These are phyloP conservation scores for Drosophila atroscutellata DNA, from an alignment of 2,888 invertebrate species.

Conservation along the genomic window DNA sequence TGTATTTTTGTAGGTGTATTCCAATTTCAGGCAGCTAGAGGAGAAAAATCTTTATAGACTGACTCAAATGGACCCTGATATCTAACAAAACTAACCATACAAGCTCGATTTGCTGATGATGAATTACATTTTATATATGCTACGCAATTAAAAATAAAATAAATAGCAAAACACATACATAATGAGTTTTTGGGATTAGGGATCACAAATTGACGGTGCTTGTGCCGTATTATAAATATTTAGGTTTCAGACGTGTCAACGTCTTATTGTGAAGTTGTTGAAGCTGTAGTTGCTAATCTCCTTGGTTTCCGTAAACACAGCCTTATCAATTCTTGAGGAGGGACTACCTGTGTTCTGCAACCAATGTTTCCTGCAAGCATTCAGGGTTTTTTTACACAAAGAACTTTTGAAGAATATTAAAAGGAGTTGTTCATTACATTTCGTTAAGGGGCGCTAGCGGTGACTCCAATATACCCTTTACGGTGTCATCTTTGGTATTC, in stretches of 20 bases:
- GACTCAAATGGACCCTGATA: not conserved
- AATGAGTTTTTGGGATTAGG: not conserved
- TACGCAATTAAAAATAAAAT: conserved; percentile 7
- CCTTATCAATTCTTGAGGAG: conserved; percentile 89
- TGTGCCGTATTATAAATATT: not conserved
- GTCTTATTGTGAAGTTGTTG: conserved; percentile 86
- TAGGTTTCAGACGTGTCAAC: conserved; percentile 40
- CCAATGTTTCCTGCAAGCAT: conserved; percentile 79
- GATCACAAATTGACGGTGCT: not conserved
- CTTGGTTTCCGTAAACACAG: conserved; percentile 88
- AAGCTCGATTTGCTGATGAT: not conserved
- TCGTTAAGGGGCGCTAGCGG: conserved; percentile 85
- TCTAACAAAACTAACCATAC: not conserved
- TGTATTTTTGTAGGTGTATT: not conserved
- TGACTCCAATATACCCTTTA: conserved; percentile 88
- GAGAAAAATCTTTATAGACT: not conserved
- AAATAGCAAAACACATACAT: not conserved
- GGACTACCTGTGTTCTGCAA: conserved; percentile 90
- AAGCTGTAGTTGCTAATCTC: conserved; percentile 86
- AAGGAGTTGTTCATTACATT: conserved; percentile 85
- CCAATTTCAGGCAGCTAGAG: not conserved
- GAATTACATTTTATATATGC: not conserved
- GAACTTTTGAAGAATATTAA: not conserved
- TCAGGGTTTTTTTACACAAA: conserved; percentile 12
- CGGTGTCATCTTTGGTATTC: conserved; percentile 88